Percentiles rank a stretch among this genome's conserved stretches.
These are phyloP conservation scores for Clistopyga incitator DNA, from an alignment of 2,888 invertebrate genomes.

Conservation along the genomic window DNA sequence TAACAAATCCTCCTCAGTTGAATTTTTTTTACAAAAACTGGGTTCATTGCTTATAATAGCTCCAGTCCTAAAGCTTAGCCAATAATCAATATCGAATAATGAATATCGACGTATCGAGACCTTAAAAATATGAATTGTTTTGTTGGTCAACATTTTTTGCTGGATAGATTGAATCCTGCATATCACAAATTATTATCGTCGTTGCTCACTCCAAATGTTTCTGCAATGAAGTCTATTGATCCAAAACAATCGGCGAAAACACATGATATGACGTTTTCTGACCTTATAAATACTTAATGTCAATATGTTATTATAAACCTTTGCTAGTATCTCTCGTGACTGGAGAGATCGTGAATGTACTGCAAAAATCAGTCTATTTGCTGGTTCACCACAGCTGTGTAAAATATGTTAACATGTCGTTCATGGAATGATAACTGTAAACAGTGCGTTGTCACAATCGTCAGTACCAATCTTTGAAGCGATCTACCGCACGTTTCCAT, in stretches of 20 bases:
- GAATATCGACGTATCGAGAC: not conserved
- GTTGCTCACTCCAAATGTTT: not conserved
- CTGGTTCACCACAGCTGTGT: constrained; percentile 21
- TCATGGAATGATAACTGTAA: constrained; percentile 32
- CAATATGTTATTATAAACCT: not conserved
- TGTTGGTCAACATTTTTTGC: not conserved
- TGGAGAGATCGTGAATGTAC: not conserved
- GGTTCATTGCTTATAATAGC: not conserved
- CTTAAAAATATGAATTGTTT: constrained; percentile 6
- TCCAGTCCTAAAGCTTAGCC: not conserved
- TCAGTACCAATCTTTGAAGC: constrained; percentile 87
- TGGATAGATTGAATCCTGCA: not conserved
- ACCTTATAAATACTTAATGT: not conserved
- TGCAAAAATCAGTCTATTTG: constrained; percentile 45
- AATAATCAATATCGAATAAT: not conserved
- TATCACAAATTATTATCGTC: constrained; percentile 14
- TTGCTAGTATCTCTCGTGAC: not conserved
- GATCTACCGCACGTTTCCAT: constrained; percentile 86
- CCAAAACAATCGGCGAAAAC: not conserved
- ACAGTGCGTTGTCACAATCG: constrained; percentile 17
- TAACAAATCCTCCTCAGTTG: too few species aligned
- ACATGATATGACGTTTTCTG: not conserved
- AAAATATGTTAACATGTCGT: not conserved
- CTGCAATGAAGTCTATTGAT: not conserved
- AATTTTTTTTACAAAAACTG: too few species aligned